phyloP scores from a whole-genome alignment of 2,797 vertebrate species.

The Pempheris klunzingeri region DNA sequence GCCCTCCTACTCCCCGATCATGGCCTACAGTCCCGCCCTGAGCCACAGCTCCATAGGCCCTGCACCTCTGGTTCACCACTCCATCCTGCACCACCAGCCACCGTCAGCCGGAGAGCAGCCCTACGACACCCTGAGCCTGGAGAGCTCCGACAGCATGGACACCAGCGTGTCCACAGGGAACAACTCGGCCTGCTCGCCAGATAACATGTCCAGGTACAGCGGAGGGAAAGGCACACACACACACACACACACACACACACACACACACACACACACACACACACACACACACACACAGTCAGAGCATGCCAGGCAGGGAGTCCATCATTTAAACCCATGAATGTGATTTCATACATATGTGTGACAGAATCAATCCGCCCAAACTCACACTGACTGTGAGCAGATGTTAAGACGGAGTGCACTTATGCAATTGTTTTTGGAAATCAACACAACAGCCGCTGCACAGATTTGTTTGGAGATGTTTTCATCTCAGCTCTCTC shows the following conservation, averaged over 20 bases:
- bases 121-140: slow-evolving; percentile 95
- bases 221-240: neutral
- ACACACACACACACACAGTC: neutral
- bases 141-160: slow-evolving; percentile 98
- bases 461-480: too few species aligned
- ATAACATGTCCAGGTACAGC: slow-evolving; percentile 92
- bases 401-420: too few species aligned
- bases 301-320: too few species aligned
- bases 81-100: slow-evolving; percentile 93
- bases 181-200: slow-evolving; percentile 94
- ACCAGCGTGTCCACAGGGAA: slow-evolving; percentile 94
- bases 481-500: too few species aligned
- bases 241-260: neutral
- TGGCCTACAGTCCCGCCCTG: slow-evolving; percentile 58
- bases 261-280: neutral
- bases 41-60: slow-evolving; percentile 42
- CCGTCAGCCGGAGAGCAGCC: slow-evolving; percentile 84
- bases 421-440: too few species aligned
- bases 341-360: neutral
- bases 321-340: neutral
- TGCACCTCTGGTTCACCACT: slow-evolving; percentile 88
- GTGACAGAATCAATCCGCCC: neutral
- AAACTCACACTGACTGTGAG: too few species aligned
- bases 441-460: too few species aligned
- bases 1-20: slow-evolving; percentile 68